phyloP scores from a whole-genome alignment of 1,140 invertebrate genomes.

The Arctopsyche grandis region DNA sequence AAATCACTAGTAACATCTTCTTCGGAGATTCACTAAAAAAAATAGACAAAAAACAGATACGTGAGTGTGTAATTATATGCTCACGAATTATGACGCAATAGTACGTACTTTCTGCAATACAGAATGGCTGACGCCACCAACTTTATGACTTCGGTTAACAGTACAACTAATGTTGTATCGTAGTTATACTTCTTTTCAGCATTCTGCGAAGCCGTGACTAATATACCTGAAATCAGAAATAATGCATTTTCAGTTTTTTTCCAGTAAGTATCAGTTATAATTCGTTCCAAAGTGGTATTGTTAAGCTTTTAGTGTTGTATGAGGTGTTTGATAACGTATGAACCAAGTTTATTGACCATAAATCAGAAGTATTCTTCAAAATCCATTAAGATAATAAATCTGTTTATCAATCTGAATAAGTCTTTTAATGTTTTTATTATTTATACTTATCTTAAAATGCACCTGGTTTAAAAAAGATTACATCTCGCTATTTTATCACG shows the following conservation, averaged over 20 bases:
- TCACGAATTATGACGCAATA: neutral
- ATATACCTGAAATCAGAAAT: slow-evolving; percentile 77
- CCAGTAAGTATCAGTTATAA: neutral
- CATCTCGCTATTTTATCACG: no score
- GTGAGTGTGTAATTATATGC: slow-evolving; percentile 11
- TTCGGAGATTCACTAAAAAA: slow-evolving; percentile 65
- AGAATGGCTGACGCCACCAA: slow-evolving; percentile 76
- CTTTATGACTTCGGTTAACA: slow-evolving; percentile 90
- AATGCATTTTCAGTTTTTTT: neutral
- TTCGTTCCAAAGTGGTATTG: neutral
- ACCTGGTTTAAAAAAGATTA: no score
- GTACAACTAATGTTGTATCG: slow-evolving; percentile 87
- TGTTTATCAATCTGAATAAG: no score
- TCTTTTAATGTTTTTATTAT: no score
- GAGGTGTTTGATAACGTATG: no score
- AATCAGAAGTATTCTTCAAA: no score
- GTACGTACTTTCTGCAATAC: slow-evolving; percentile 76
- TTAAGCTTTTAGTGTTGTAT: neutral
- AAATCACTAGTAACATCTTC: slow-evolving; percentile 67
- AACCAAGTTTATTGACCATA: no score
- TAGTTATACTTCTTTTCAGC: slow-evolving; percentile 84
- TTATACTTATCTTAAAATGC: no score
- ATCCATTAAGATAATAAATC: no score
- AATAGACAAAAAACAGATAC: slow-evolving; percentile 48
- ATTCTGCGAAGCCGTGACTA: slow-evolving; percentile 89